Base-by-base conservation (phyloP, 2,797 vertebrate species). In the Chaetophractus vellerosus region DNA sequence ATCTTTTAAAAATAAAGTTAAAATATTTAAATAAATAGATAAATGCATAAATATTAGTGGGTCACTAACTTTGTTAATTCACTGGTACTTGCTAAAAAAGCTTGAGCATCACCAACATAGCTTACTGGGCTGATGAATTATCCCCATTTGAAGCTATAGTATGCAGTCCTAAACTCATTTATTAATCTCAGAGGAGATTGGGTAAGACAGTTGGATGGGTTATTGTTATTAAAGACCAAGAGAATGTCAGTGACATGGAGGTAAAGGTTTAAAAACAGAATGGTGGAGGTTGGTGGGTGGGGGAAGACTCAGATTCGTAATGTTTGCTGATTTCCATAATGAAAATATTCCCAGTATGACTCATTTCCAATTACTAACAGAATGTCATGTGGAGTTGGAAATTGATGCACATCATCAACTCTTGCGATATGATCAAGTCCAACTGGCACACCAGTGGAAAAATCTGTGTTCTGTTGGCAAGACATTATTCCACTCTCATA, bases 281-380 rank as follows among this genome's bases (percentile, higher is more conserved):
- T 11, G 28, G 16, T 31, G 5, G 14, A 5, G 9, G 19, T n/a
- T 19, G n/a, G 50, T 52, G 15, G 11, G 15, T n/a, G 24, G n/a
- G 50, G 79, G 5, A 16, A 45, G 45, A 38, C 10, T 33, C 36
- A 84, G 55, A 78, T 88, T 61, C 78, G 4, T 28, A 79, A 6
- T n/a, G 31, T 75, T 86, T 88, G 45, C 16, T 57, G 50, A 81
- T 79, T 87, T 90, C 16, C 19, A 76, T 78, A 76, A 88, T 84
- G n/a, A 84, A 92, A 94, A 83, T 87, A 68, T n/a, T 90, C n/a
- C 63, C 57, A 36, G 12, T 26, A 36, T 2, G 28, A 21, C 3
- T 71, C 48, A 66, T 83, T 72, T 87, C n/a, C 86, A 52, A 57
- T 72, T 24, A 41, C 36, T 91, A 14, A 79, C 36, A 66, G 72